Base-by-base conservation (phyloP, 2,797 vertebrate species). In the Enteromius fasciolatus region DNA sequence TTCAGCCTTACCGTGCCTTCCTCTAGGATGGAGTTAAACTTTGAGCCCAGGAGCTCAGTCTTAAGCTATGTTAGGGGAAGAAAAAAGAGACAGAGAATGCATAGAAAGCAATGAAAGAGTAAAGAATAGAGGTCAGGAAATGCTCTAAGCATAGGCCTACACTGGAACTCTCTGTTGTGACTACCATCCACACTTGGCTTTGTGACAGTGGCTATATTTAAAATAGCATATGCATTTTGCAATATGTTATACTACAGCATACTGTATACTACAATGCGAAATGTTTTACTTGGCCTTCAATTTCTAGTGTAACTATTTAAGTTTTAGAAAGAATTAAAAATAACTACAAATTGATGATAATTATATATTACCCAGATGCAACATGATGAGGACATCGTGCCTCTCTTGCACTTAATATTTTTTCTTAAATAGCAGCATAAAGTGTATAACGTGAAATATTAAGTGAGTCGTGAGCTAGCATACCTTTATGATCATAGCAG, bases 11-110 rank as follows among this genome's bases (percentile, higher is more conserved):
- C 94, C 95, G 94, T 95, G 84, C 92, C 94, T 91, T 95, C 94
- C 91, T 95, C 94, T 94, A 95, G 94, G 95, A 95, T 95, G 93
- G 95, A 95, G 94, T 94, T 95, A 95, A 95, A 95, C 94, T 95
- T 95, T 94, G 95, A 95, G 92, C 95, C 95, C 95, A 95, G 94
- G 92, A 95, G 94, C 94, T 95, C 95, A 93, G 95, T 95, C 94
- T 95, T 95, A 95, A 95, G 94, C 95, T 95, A 90, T 93, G 94
- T 95, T 95, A 94, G 89, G 93, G 90, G 93, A 93, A 95, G 93
- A 94, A 91, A n/a, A 89, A 91, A 95, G 78, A 90, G 91, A 95
- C 92, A 95, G 89, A 92, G 54, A 94, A 94, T 25, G 94, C 94
- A 95, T 90, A 95, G 91, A 92, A 63, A 94, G 94, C 94, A 88